Conservation (phyloP, 2,113 vertebrate genomes). For the Nyctibius bracteatus region DNA sequence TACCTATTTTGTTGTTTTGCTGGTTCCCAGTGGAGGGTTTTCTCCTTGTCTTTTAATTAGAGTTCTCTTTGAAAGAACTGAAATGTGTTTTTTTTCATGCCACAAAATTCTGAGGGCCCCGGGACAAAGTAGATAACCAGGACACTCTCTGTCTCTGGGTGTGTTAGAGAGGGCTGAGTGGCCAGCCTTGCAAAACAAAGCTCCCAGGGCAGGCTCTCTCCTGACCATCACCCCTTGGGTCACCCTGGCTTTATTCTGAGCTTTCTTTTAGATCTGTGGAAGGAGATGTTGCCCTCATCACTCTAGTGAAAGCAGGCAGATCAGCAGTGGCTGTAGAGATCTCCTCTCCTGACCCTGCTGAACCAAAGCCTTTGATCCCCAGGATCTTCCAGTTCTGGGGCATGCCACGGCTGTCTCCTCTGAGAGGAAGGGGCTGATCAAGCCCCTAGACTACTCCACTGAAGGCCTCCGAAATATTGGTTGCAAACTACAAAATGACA, state of each 20-base stretch:
- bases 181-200: neutral
- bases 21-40: neutral
- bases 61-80: neutral
- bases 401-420: too few relatives aligned
- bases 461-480: neutral
- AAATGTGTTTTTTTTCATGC: neutral
- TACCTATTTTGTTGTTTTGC: neutral
- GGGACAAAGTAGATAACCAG: neutral
- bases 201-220: neutral
- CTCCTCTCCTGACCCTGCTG: neutral
- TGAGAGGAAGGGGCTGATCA: neutral
- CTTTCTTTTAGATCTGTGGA: neutral
- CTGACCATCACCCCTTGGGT: neutral
- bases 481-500: neutral
- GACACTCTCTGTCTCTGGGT: neutral
- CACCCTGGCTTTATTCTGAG: neutral
- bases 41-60: slow-evolving; percentile 31
- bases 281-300: neutral
- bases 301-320: neutral
- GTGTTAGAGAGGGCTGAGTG: too few relatives aligned
- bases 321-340: neutral
- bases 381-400: neutral
- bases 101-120: neutral
- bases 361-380: neutral
- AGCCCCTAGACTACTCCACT: neutral